These are phyloP conservation scores for Sus scrofa DNA, from an alignment of 2,113 vertebrate species.

Conservation along the genomic window T2T-Sscrofa CM001155.3:8818501-8819000, in stretches of 20 bases:
- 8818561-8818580: rapidly evolving
- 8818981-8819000: neutral
- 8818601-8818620: rapidly evolving
- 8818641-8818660: rapidly evolving
- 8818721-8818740: neutral
- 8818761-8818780: too few species aligned
- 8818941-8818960: too few species aligned
- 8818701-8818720: neutral
- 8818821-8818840: too few species aligned
- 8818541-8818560: too few species aligned
- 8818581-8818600: rapidly evolving
- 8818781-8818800: too few species aligned
- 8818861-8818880: too few species aligned
- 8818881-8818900: too few species aligned
- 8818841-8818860: too few species aligned
- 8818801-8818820: too few species aligned
- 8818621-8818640: rapidly evolving
- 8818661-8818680: rapidly evolving
- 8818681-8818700: rapidly evolving
- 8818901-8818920: too few species aligned
- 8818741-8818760: too few species aligned
- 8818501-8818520: rapidly evolving
- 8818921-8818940: too few species aligned
- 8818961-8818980: neutral
- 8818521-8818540: neutral